Evolutionary conservation across 1,140 invertebrate genomes (phyloP).

Genomic region (Oppia nitens): DNA sequence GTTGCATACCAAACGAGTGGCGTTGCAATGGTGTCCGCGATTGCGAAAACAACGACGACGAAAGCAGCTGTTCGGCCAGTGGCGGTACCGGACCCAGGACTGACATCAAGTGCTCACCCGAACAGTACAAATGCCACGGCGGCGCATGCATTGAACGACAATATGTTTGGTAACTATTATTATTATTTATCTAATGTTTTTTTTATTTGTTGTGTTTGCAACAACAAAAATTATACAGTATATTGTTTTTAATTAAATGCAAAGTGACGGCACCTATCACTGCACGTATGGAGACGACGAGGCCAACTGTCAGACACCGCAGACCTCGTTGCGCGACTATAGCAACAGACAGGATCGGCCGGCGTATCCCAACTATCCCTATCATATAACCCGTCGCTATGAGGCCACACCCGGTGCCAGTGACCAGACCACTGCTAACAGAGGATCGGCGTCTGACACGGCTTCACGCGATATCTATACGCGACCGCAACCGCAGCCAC

Average conservation of each 20-base stretch:
- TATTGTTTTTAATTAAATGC: neutral
- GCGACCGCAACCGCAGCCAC: neutral
- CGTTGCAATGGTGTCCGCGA: slow-evolving; percentile 9
- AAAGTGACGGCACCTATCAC: slow-evolving; percentile 1
- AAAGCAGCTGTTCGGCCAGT: neutral
- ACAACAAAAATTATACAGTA: too few species aligned
- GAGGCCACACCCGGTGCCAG: neutral
- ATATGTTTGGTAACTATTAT: slow-evolving; percentile 2
- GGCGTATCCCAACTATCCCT: neutral
- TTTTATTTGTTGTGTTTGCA: neutral
- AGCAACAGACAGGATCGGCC: neutral
- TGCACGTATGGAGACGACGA: slow-evolving; percentile 11
- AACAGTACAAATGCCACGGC: slow-evolving; percentile 6
- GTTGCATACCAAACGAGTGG: slow-evolving; percentile 12
- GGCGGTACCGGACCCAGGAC: neutral
- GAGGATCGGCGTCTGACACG: neutral
- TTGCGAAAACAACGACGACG: slow-evolving; percentile 11
- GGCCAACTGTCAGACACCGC: neutral
- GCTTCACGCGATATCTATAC: neutral
- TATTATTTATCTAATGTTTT: neutral
- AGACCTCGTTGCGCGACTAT: neutral
- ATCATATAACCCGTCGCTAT: neutral
- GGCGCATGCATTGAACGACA: neutral
- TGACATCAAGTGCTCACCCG: neutral
- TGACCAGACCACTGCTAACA: neutral